These are phyloP conservation scores for Elmis aenea DNA, from an alignment of 2,888 invertebrate species.

Conservation along the genomic window DNA sequence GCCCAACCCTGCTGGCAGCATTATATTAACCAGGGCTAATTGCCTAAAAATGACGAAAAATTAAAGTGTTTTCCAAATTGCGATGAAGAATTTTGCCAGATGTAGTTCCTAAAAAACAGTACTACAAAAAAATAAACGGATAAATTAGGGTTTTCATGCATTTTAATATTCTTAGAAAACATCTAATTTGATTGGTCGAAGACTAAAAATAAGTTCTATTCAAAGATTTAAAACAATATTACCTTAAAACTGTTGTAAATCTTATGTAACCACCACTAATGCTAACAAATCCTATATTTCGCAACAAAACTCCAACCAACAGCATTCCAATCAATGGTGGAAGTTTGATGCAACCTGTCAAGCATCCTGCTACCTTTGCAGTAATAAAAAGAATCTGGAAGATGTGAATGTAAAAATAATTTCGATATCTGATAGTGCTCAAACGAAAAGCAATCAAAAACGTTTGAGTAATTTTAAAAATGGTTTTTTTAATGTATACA, in stretches of 20 bases:
- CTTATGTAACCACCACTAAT: slow-evolving; percentile 45
- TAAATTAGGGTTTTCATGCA: no score
- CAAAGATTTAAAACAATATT: slow-evolving; percentile 9
- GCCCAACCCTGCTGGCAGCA: slow-evolving; percentile 60
- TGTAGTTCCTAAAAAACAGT: no score
- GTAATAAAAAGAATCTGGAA: slow-evolving; percentile 31
- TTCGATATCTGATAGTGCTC: background rate
- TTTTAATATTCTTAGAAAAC: slow-evolving; percentile 6
- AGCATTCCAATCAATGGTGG: slow-evolving; percentile 62
- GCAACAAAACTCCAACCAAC: slow-evolving; percentile 53
- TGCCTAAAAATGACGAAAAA: slow-evolving; percentile 44
- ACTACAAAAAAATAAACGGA: no score
- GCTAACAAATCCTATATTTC: slow-evolving; percentile 49
- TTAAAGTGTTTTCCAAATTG: slow-evolving; percentile 3
- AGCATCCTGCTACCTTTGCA: slow-evolving; percentile 30
- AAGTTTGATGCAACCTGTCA: slow-evolving; percentile 29
- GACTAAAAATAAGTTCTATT: background rate
- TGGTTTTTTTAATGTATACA: background rate
- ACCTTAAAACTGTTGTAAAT: slow-evolving; percentile 51
- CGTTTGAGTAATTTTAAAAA: background rate
- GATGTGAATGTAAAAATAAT: slow-evolving; percentile 2
- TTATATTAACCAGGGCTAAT: slow-evolving; percentile 59
- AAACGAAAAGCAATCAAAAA: background rate
- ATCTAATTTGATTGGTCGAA: slow-evolving; percentile 5
- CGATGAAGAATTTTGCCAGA: no score